A percentile compares a stretch with the other conserved stretches of the same genome.
Evolutionary conservation across 2,888 invertebrate species (phyloP).

Genomic region (Neuroscelio doddi): DNA sequence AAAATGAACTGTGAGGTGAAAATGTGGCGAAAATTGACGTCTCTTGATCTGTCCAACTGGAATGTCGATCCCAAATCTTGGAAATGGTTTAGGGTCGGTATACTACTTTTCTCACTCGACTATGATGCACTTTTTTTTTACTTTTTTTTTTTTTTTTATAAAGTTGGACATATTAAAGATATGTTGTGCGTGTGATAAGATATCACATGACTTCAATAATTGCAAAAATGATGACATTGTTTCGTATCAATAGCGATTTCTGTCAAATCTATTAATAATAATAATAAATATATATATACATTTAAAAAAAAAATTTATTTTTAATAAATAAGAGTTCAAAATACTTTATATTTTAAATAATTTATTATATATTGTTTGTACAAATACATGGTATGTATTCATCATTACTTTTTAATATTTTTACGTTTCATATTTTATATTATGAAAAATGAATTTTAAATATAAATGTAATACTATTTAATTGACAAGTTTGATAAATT

Average conservation of each 20-base stretch:
- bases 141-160: no score
- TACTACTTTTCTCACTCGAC: background rate
- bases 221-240: conserved; percentile 2
- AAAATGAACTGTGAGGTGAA: conserved; percentile 55
- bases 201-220: background rate
- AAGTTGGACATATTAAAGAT: background rate
- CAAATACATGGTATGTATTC: no score
- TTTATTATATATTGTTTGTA: no score
- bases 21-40: conserved; percentile 56
- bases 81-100: conserved; percentile 56
- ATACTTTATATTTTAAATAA: no score
- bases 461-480: no score
- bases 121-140: background rate
- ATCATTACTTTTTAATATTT: no score
- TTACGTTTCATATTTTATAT: no score
- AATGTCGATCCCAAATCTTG: conserved; percentile 56
- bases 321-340: no score
- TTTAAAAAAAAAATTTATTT: no score
- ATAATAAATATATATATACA: no score
- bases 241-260: background rate
- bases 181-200: background rate
- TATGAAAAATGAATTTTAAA: no score
- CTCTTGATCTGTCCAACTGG: conserved; percentile 55
- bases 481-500: no score
- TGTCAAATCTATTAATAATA: background rate